These are phyloP conservation scores for Calameuta idolon DNA, from an alignment of 2,888 invertebrate genomes.

Conservation along the genomic window DNA sequence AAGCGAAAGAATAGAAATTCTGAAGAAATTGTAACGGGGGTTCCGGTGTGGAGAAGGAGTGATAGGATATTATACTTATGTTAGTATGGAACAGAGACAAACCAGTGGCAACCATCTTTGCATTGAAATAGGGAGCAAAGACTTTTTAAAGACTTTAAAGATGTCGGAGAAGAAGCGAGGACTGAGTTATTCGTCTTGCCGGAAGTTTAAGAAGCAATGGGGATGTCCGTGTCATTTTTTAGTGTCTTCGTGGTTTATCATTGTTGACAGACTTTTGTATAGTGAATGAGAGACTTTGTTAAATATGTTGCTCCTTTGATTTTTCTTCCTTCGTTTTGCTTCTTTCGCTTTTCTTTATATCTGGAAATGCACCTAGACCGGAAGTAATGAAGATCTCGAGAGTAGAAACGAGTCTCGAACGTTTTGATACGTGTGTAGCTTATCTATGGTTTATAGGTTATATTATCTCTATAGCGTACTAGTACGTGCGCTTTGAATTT, in stretches of 20 bases:
- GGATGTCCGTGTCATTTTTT: neutral
- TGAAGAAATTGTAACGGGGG: neutral
- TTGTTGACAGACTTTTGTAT: constrained; percentile 11
- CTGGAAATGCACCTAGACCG: constrained; percentile 22
- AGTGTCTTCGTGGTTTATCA: constrained; percentile 1
- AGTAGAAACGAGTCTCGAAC: neutral
- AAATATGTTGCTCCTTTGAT: neutral
- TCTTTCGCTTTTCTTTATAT: constrained; percentile 11
- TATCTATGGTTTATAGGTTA: too few species aligned
- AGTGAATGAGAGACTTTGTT: neutral
- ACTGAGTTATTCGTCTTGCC: neutral
- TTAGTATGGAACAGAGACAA: neutral
- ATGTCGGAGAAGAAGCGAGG: neutral
- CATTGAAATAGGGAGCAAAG: too few species aligned
- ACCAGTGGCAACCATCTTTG: neutral
- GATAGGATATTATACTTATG: neutral
- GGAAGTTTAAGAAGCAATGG: neutral
- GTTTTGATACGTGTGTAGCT: too few species aligned
- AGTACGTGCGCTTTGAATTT: constrained; percentile 30
- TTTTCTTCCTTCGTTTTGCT: neutral
- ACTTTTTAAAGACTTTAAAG: neutral
- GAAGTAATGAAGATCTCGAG: constrained; percentile 38
- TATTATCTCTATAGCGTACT: constrained; percentile 2
- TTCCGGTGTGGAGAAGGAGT: neutral
- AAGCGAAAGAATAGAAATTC: neutral